Base-by-base conservation (phyloP, 2,113 vertebrate genomes). In the Syrmaticus mikado region DNA sequence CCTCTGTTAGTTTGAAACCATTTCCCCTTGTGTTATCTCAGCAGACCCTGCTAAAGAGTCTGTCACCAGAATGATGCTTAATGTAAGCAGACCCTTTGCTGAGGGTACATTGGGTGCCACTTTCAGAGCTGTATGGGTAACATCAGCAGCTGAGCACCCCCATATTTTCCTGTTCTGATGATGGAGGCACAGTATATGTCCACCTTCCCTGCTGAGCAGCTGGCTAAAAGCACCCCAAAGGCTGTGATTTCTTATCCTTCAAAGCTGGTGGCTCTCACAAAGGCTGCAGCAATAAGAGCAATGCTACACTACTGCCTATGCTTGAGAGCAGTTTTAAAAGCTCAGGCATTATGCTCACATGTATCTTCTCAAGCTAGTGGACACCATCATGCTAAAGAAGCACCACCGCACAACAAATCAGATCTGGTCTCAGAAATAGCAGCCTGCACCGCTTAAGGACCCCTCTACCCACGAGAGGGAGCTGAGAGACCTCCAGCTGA, bases 381-480 rank as follows among this genome's bases (percentile, higher is more conserved):
- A 25, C 0, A 2, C 41, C 78, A 34, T 10, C 55, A 20, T 12
- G 32, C 28, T 34, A 11, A 8, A 61, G 9, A 48, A 19, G 11
- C 89, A 10, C 8, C 32, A 46, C 3, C 2, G 2, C 52, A 57
- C 41, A 30, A 2, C 8, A 41, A 67, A 67, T 50, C 18, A 19
- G 41, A 25, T 5, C 68, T 34, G 50, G 38, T 34, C 68, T 90
- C 1, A 0, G 84, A 17, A 85, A 40, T 19, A 43, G 8, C 74
- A 76, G 74, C 16, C 43, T 43, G 22, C 3, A 43, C 22, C 2
- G 1, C 27, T 76, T 30, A 19, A 43, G 58, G 12, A 74, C 62
- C 84, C 15, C n/a, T 71, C 48, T 76, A 87, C 94, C 91, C 94
- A 92, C 48, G 74, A 95, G 92, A 94, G 94, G 95, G 94, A 95